Conservation (phyloP, 2,888 invertebrate genomes). For the Epirrhoe tristata region DNA sequence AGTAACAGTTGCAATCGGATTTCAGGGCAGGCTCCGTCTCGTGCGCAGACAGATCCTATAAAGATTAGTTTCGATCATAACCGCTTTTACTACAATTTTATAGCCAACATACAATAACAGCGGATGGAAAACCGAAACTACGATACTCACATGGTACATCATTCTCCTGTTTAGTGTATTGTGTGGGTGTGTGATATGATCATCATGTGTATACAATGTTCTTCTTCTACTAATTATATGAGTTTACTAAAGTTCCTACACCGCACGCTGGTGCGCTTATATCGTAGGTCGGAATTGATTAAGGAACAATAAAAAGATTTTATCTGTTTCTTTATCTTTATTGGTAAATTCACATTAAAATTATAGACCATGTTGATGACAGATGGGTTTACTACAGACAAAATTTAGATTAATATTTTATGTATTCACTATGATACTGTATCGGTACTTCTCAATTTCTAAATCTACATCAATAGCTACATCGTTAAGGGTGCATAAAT, state of each 20-base stretch:
- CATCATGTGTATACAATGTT: neutral
- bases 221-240: conserved; percentile 2
- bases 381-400: conserved; percentile 80
- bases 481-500: conserved; percentile 81
- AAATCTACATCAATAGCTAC: conserved; percentile 80
- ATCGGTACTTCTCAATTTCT: conserved; percentile 81
- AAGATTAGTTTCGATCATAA: conserved; percentile 18
- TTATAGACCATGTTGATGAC: conserved; percentile 83
- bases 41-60: conserved; percentile 22
- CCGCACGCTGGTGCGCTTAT: neutral
- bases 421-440: conserved; percentile 80
- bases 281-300: neutral
- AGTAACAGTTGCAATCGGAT: no score
- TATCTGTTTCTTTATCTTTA: conserved; percentile 78
- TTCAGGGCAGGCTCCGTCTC: neutral
- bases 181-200: neutral
- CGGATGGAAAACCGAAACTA: conserved; percentile 7
- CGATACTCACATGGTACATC: conserved; percentile 3
- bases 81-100: conserved; percentile 22
- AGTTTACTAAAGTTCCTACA: neutral
- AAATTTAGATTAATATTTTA: conserved; percentile 70
- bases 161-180: conserved; percentile 11
- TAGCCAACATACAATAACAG: conserved; percentile 3
- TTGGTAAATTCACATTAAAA: conserved; percentile 86
- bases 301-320: conserved; percentile 43